A percentile compares a stretch with the other conserved stretches of the same genome.
These are phyloP conservation scores for Ladona fulva DNA, from an alignment of 1,140 invertebrate genomes.

Conservation along the genomic window DNA sequence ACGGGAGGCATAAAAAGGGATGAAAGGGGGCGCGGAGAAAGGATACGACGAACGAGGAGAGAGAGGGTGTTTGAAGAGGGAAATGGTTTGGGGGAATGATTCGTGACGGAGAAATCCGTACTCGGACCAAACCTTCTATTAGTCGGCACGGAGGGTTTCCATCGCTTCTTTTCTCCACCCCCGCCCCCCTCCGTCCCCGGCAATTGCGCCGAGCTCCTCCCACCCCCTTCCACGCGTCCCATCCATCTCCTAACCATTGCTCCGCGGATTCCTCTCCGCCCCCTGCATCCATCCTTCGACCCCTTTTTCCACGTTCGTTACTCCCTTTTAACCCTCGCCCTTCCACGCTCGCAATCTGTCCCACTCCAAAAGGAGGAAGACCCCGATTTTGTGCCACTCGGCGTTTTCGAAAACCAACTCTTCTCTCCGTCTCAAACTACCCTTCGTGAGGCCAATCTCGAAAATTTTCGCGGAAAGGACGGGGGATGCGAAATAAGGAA, in stretches of 20 bases:
- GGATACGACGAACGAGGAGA: background rate
- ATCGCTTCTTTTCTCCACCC: background rate
- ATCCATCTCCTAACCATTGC: background rate
- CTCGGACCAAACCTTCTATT: background rate
- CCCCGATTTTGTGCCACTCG: background rate
- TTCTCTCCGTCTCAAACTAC: too few relatives aligned
- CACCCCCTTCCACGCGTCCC: background rate
- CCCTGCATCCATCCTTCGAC: background rate
- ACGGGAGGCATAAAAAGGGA: background rate
- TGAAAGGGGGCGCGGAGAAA: background rate
- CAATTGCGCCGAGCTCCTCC: background rate
- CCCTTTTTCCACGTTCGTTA: background rate
- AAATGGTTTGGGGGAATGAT: background rate
- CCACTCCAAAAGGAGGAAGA: background rate
- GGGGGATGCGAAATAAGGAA: too few relatives aligned
- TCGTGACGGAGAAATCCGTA: conserved; percentile 7
- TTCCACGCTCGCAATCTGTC: background rate
- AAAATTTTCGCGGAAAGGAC: too few relatives aligned
- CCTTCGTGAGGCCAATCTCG: too few relatives aligned
- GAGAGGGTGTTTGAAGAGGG: background rate
- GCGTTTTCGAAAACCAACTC: too few relatives aligned
- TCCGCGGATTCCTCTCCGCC: background rate
- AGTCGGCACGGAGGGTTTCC: background rate
- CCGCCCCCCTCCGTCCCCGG: background rate
- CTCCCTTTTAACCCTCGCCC: background rate